Conservation (phyloP, 2,113 vertebrate genomes). For the Tyto alba region DNA sequence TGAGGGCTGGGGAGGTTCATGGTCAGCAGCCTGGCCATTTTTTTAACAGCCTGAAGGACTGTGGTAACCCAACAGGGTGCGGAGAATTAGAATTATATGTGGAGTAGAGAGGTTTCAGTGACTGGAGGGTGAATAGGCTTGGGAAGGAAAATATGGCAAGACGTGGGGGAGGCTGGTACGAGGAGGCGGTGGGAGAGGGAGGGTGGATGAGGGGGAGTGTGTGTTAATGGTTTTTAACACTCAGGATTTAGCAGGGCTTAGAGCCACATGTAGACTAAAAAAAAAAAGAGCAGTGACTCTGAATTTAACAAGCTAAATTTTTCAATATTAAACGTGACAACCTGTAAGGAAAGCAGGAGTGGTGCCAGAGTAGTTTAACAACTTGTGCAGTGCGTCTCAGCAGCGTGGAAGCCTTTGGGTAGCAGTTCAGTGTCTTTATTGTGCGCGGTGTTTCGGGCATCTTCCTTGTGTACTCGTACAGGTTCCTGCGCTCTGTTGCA, state of each 20-base stretch:
- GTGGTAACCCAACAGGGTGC: neutral
- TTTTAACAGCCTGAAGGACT: neutral
- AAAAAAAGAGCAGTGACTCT: neutral
- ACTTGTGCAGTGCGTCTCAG: accelerated
- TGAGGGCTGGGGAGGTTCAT: accelerated
- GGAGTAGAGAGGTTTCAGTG: neutral
- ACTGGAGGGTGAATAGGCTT: neutral
- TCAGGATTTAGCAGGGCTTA: neutral
- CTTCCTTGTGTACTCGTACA: accelerated
- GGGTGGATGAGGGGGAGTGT: neutral
- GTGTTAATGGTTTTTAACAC: neutral
- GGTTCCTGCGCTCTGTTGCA: neutral
- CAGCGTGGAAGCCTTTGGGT: neutral
- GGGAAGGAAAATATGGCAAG: accelerated
- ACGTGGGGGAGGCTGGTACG: neutral
- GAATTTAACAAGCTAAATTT: neutral
- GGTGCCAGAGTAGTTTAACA: neutral
- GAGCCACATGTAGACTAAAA: neutral
- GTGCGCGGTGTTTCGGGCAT: accelerated
- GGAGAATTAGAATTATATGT: neutral
- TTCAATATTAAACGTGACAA: neutral
- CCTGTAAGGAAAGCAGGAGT: neutral
- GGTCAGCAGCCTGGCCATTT: neutral
- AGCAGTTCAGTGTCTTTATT: accelerated
- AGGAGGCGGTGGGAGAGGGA: neutral